Base-by-base conservation (phyloP, 2,888 invertebrate genomes). In the Yponomeuta cagnagella region DNA sequence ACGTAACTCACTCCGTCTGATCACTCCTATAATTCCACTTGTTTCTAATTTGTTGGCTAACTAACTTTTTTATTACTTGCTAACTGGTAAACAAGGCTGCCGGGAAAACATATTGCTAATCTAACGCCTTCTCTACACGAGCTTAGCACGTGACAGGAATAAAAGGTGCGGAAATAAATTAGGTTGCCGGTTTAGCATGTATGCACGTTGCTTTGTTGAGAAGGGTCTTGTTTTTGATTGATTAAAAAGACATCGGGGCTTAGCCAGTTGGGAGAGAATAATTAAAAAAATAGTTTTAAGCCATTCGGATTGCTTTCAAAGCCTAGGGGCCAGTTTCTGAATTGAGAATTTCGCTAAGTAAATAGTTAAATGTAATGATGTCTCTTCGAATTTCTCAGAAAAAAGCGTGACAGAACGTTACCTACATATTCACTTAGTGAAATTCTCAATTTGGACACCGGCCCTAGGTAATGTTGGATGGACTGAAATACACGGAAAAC, bases 11-110 rank as follows among this genome's bases (percentile, higher is more conserved):
- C 77, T 78, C 81, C 43, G 79, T 79, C 80, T 78, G 82, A 82
- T 82, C 82, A 76, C 83, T 77, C 78, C 70, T 68, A 71, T 68
- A 70, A 71, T 73, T 70, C 72, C 78, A 80, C 80, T 82, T 84
- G 82, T 86, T 86, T 82, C 86, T 87, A 87, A 88, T 88, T 86
- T 87, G 84, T 84, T 84, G 84, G 86, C 85, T 82, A 86, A 87
- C 82, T 83, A 84, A 86, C 85, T 87, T 86, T 73, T 88, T 87
- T 88, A 88, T 87, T 88, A 84, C 84, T 88, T 83, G 80, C 81
- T 85, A 87, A 87, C 85, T 83, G 82, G 84, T 82, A 86, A 87
- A 86, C 85, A 87, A 82, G 81, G 80, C 73, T 67, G 73, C 71
- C 68, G 75, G 73, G 52, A 73, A 76, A 76, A 76, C 76, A 75